Conservation (phyloP, 2,797 vertebrate genomes). For the Pseudopleuronectes americanus region DNA sequence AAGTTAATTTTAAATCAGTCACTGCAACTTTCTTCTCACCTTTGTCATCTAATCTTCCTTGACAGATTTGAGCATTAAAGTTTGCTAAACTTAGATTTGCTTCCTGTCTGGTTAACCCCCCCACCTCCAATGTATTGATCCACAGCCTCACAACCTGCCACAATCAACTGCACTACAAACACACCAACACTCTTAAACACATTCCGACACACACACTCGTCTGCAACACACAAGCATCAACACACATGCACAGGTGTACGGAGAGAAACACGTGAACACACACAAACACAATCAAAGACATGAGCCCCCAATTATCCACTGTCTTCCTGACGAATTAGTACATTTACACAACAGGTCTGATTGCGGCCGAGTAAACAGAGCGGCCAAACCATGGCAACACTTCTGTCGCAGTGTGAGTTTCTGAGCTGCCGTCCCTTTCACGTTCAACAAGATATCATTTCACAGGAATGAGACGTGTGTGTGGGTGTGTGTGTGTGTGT, state of each 20-base stretch:
- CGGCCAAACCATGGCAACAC: slow-evolving; percentile 71
- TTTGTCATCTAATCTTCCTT: no score
- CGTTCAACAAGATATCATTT: slow-evolving; percentile 82
- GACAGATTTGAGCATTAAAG: no score
- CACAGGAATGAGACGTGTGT: slow-evolving; percentile 74
- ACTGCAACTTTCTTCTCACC: no score
- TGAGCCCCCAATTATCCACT: slow-evolving; percentile 50
- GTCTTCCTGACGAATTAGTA: slow-evolving; percentile 42
- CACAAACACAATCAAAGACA: slow-evolving; percentile 17
- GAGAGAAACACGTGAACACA: background rate
- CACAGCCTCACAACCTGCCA: slow-evolving; percentile 31
- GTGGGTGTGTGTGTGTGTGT: slow-evolving; percentile 62
- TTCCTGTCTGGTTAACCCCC: no score
- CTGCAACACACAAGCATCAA: background rate
- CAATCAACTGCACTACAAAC: slow-evolving; percentile 1
- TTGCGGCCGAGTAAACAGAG: slow-evolving; percentile 61
- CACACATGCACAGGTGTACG: background rate
- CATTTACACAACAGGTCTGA: slow-evolving; percentile 77
- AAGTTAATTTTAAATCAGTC: no score
- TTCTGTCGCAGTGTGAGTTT: slow-evolving; percentile 66
- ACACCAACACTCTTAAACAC: background rate
- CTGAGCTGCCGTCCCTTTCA: slow-evolving; percentile 70
- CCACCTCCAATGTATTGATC: no score
- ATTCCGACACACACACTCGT: slow-evolving; percentile 17
- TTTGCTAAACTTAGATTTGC: no score